These are phyloP conservation scores for Umimayanthus chanpuru DNA, from an alignment of 92 coral and sea anemone genomes.

Conservation along the genomic window DNA sequence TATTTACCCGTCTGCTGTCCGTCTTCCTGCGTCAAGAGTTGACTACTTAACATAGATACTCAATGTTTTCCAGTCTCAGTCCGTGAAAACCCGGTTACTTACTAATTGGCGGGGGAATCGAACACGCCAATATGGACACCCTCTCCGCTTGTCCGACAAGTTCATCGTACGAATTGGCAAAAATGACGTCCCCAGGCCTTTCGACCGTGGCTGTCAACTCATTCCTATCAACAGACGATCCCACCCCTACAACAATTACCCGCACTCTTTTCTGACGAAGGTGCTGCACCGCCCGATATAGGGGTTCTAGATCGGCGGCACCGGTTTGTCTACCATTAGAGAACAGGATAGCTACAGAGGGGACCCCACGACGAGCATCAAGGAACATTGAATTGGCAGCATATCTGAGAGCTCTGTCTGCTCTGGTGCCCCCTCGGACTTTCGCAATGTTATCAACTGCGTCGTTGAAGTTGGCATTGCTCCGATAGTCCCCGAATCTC, in stretches of 20 bases:
- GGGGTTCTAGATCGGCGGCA: slow-evolving; percentile 67
- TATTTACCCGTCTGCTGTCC: too few species aligned
- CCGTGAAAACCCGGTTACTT: not conserved
- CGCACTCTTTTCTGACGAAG: slow-evolving; percentile 80
- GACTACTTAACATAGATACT: too few species aligned
- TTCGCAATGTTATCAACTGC: slow-evolving; percentile 70
- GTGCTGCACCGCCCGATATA: slow-evolving; percentile 70
- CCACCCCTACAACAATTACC: slow-evolving; percentile 81
- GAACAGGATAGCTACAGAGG: slow-evolving; percentile 81
- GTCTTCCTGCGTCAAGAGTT: too few species aligned
- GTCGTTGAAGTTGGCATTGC: slow-evolving; percentile 56
- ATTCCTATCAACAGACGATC: slow-evolving; percentile 60
- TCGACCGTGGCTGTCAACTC: slow-evolving; percentile 62
- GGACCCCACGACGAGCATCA: slow-evolving; percentile 69
- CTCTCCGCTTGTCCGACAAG: slow-evolving; percentile 65
- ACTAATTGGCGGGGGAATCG: slow-evolving; percentile 51
- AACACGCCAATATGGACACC: slow-evolving; percentile 69
- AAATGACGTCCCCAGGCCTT: slow-evolving; percentile 61
- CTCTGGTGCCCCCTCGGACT: slow-evolving; percentile 73
- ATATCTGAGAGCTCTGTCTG: slow-evolving; percentile 77
- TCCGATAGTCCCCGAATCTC: slow-evolving; percentile 45
- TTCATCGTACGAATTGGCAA: slow-evolving; percentile 70
- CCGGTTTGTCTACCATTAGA: slow-evolving; percentile 80
- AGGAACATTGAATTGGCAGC: slow-evolving; percentile 69
- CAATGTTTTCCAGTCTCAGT: too few species aligned